Conservation (phyloP, 2,888 invertebrate species). For the Cetonia aurata region DNA sequence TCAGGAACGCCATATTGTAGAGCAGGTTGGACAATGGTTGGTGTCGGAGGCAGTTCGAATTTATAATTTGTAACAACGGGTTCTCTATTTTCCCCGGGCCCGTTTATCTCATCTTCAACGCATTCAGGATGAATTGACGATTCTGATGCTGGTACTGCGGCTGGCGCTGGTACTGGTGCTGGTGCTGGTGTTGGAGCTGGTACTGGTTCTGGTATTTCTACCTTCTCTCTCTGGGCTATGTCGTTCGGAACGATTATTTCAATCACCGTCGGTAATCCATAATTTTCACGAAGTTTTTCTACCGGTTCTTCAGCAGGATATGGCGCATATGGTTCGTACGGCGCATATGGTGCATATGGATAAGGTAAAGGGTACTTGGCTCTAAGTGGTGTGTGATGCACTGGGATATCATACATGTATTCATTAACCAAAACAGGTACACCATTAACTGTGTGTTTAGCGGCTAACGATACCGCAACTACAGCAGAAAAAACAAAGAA, state of each 20-base stretch:
- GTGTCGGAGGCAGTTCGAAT: background rate
- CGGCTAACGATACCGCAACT: background rate
- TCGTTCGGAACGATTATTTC: background rate
- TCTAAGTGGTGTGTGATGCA: conserved; percentile 15
- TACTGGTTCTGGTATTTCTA: background rate
- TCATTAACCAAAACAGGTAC: conserved; percentile 20
- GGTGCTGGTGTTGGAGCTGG: background rate
- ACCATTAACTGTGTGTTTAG: conserved; percentile 1
- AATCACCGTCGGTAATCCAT: conserved; percentile 9
- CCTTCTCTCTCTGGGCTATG: background rate
- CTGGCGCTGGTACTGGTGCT: background rate
- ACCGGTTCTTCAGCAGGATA: background rate
- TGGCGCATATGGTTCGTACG: background rate
- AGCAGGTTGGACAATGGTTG: background rate
- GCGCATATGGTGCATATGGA: background rate
- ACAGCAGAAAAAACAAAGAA: background rate
- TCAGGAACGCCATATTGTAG: background rate
- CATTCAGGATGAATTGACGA: background rate
- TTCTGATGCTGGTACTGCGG: background rate
- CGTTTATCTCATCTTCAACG: background rate
- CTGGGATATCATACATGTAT: conserved; percentile 27
- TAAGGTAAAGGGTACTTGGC: background rate
- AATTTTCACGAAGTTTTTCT: background rate
- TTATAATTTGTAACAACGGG: background rate
- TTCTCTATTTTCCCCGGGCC: background rate